Evolutionary conservation across 2,797 vertebrate genomes (phyloP).

Genomic region (Microctenopoma stevenorrisi): DNA sequence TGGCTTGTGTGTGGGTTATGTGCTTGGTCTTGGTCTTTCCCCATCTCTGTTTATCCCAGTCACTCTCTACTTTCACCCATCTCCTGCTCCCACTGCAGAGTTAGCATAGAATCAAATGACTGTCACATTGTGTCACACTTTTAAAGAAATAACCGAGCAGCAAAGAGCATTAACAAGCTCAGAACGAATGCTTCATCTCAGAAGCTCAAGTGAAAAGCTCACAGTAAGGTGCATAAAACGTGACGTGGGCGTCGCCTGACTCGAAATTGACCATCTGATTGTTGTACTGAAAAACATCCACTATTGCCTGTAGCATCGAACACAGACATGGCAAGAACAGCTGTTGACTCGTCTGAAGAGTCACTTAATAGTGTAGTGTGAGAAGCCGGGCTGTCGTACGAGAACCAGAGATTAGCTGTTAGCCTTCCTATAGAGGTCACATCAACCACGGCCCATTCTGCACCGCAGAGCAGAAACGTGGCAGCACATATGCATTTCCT

Average conservation of each 20-base stretch:
- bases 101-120: constrained; percentile 49
- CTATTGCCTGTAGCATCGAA: constrained; percentile 14
- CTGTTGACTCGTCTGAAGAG: constrained; percentile 31
- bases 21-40: constrained; percentile 30
- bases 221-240: constrained; percentile 8
- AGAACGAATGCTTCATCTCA: constrained; percentile 15
- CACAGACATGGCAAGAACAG: constrained; percentile 24
- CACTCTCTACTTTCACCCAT: background rate
- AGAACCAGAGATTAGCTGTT: constrained; percentile 63
- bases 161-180: constrained; percentile 33
- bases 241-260: background rate
- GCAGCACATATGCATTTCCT: constrained; percentile 33
- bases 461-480: constrained; percentile 27
- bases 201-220: constrained; percentile 17
- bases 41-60: constrained; percentile 32
- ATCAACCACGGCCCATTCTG: constrained; percentile 30
- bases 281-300: constrained; percentile 21
- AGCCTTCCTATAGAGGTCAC: constrained; percentile 51
- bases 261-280: constrained; percentile 9
- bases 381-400: constrained; percentile 50
- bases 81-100: constrained; percentile 40
- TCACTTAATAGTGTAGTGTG: constrained; percentile 42
- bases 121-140: constrained; percentile 36
- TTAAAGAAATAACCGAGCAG: constrained; percentile 28
- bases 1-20: constrained; percentile 47